phyloP scores from a whole-genome alignment of 2,888 invertebrate species.

The Orgyia antiqua region DNA sequence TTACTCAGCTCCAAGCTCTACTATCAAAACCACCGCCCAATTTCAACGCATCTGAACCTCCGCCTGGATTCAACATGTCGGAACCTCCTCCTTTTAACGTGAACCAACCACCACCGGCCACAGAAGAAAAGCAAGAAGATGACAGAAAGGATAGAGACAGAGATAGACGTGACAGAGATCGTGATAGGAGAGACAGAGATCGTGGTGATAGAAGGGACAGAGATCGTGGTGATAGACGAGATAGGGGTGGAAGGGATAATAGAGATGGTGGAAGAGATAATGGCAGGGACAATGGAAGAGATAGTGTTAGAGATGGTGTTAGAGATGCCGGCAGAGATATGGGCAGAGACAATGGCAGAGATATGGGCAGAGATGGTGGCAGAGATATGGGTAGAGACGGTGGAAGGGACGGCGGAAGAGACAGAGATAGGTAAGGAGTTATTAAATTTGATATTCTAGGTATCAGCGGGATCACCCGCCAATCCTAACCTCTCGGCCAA shows the following conservation, averaged over 20 bases:
- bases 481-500: no score
- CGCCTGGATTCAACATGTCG: constrained; percentile 53
- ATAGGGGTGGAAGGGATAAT: constrained; percentile 16
- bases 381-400: no score
- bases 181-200: constrained; percentile 30
- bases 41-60: constrained; percentile 69
- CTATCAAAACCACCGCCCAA: constrained; percentile 67
- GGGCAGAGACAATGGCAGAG: constrained; percentile 17
- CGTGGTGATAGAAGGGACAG: constrained; percentile 22
- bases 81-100: constrained; percentile 47
- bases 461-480: no score
- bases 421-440: constrained; percentile 14
- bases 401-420: no score
- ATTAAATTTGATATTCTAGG: neutral
- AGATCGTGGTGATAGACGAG: constrained; percentile 29
- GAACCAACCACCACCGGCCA: constrained; percentile 36
- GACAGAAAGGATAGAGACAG: constrained; percentile 43
- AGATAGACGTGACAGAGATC: constrained; percentile 41
- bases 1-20: constrained; percentile 70
- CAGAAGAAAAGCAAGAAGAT: constrained; percentile 42
- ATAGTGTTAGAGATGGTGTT: constrained; percentile 20
- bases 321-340: constrained; percentile 27
- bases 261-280: constrained; percentile 11
- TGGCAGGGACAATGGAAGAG: no score
- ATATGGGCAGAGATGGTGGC: no score